Evolutionary conservation across 1,140 invertebrate species (phyloP).

Genomic region (Drosophila leontia): DNA sequence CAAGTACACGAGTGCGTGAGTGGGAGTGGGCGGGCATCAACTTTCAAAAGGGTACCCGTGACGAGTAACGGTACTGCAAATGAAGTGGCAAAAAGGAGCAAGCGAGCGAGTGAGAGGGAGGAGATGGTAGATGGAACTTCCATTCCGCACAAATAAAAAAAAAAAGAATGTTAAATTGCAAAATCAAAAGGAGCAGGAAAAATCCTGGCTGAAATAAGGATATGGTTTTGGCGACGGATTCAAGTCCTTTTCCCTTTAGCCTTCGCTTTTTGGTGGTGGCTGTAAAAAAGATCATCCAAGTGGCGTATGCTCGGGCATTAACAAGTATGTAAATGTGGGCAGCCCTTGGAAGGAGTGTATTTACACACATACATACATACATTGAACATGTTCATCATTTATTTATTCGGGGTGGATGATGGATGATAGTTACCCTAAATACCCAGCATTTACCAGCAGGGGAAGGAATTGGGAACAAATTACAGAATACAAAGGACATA

Average conservation of each 20-base stretch:
- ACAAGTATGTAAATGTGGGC: slow-evolving; percentile 35
- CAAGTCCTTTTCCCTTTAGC: slow-evolving; percentile 5
- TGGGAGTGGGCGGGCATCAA: slow-evolving; percentile 18
- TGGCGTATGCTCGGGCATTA: slow-evolving; percentile 29
- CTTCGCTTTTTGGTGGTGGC: slow-evolving; percentile 2
- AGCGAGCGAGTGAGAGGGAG: not conserved
- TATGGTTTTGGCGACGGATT: not conserved
- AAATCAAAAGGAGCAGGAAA: slow-evolving; percentile 25
- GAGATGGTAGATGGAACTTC: slow-evolving; percentile 12
- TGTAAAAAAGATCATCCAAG: slow-evolving; percentile 45
- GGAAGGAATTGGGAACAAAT: slow-evolving; percentile 10
- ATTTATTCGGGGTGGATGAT: slow-evolving; percentile 29
- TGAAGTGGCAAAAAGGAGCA: slow-evolving; percentile 53
- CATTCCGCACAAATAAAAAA: slow-evolving; percentile 13
- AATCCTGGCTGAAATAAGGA: not conserved
- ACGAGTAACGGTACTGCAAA: slow-evolving; percentile 35
- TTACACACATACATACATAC: not conserved
- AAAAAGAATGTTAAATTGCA: slow-evolving; percentile 26
- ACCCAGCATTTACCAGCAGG: not conserved
- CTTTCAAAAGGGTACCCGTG: slow-evolving; percentile 27
- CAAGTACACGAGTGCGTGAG: slow-evolving; percentile 16
- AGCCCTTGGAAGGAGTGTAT: slow-evolving; percentile 1
- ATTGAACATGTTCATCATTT: slow-evolving; percentile 11
- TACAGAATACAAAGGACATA: slow-evolving; percentile 12
- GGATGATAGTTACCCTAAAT: slow-evolving; percentile 28